A percentile compares a stretch with the other conserved stretches of the same genome.
Evolutionary conservation across 2,888 invertebrate species (phyloP).

Genomic region (Abrostola triplasia): DNA sequence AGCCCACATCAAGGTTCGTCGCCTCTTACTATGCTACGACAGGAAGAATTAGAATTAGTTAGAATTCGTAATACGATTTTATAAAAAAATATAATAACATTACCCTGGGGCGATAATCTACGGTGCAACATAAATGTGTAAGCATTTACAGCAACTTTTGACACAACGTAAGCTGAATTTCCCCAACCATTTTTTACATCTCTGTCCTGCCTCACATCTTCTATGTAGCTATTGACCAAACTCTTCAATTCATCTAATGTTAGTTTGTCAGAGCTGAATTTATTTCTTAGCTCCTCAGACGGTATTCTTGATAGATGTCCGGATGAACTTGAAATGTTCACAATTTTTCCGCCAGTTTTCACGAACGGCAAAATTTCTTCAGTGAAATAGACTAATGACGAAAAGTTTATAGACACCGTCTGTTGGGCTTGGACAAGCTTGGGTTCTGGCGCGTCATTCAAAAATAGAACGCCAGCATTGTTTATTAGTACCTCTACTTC

Average conservation of each 20-base stretch:
- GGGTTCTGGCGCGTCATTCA: slow-evolving; percentile 75
- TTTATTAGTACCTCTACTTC: slow-evolving; percentile 92
- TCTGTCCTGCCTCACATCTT: slow-evolving; percentile 78
- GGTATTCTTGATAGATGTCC: slow-evolving; percentile 90
- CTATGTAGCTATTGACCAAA: slow-evolving; percentile 90
- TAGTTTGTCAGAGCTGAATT: slow-evolving; percentile 83
- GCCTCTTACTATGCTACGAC: too few species aligned
- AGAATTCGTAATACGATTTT: background rate
- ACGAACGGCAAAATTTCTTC: slow-evolving; percentile 91
- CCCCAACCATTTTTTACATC: slow-evolving; percentile 87
- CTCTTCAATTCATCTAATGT: slow-evolving; percentile 86
- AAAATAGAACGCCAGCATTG: slow-evolving; percentile 90
- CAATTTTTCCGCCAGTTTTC: slow-evolving; percentile 90
- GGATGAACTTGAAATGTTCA: slow-evolving; percentile 92
- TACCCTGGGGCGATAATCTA: slow-evolving; percentile 71
- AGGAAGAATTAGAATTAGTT: too few species aligned
- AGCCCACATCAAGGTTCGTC: too few species aligned
- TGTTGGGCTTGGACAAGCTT: slow-evolving; percentile 72
- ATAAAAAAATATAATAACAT: slow-evolving; percentile 9
- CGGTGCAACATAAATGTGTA: slow-evolving; percentile 91
- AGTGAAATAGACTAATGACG: slow-evolving; percentile 79
- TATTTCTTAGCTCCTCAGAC: slow-evolving; percentile 81
- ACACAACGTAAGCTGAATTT: slow-evolving; percentile 90
- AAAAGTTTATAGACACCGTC: slow-evolving; percentile 77
- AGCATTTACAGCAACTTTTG: slow-evolving; percentile 92